Evolutionary conservation across 2,113 vertebrate species (phyloP), one percentile per base, ranked within the genome.

Genomic region (Mormyrus iriodes): DNA sequence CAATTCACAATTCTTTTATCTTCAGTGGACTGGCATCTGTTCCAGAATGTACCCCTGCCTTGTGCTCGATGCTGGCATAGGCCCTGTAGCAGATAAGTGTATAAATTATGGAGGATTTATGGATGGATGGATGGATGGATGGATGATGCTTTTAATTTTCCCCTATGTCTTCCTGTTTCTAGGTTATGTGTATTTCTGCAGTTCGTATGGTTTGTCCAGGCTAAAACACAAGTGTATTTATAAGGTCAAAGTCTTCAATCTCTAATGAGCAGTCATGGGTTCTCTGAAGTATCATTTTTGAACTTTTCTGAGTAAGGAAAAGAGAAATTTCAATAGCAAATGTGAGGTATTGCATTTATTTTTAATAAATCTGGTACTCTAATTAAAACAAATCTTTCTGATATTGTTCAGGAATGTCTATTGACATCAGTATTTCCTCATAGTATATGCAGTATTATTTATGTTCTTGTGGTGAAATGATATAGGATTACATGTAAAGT

Each of bases 141-240:
- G 84, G 35, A 17, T 48, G 31, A 6, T 17, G 48, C n/a, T 86
- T 86, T 51, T 31, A n/a, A 24, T 86, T 31, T 27, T 15, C 49
- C n/a, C n/a, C 52, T 9, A 10, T 87, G 86, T 61, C 86, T 44
- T 87, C 52, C 86, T 87, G 86, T 87, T 55, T 58, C 51, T 58
- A 24, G 31, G 17, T 52, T 42, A 39, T 27, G 51, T 12, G 15
- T 42, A 31, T 87, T 27, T 55, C 24, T 55, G 24, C 3, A 39
- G 13, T 39, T 39, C 39, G 51, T 4, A 4, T n/a, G 49, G 85
- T 87, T 31, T 39, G 83, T 17, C 42, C 31, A 82, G 31, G 31
- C 15, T 35, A 7, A 82, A 39, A 82, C 31, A n/a, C 31, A 35
- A 39, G 73, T 39, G 15, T 10, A 39, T 44, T 44, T 17, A 42